phyloP scores from a whole-genome alignment of 2,888 invertebrate genomes.

The Drosophila flavopinicola region DNA sequence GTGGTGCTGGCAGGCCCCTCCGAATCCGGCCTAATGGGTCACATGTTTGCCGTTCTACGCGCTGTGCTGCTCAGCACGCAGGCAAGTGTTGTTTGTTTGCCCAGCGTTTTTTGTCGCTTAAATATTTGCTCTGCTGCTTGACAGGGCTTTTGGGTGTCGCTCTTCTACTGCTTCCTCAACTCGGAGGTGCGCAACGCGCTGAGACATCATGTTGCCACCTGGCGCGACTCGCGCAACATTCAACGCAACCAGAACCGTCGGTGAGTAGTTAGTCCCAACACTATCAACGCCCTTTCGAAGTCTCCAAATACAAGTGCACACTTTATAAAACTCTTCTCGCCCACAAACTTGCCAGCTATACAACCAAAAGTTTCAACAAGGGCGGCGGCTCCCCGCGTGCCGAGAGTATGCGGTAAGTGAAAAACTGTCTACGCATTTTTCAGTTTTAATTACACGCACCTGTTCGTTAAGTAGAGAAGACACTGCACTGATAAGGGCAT shows the following conservation, averaged over 20 bases:
- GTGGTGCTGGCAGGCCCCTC: conserved; percentile 93
- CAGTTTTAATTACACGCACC: conserved; percentile 52
- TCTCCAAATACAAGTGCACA: conserved; percentile 11
- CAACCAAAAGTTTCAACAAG: conserved; percentile 86
- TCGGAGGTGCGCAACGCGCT: conserved; percentile 95
- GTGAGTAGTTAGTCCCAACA: conserved; percentile 61
- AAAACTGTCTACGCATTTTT: conserved; percentile 32
- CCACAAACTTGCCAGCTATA: conserved; percentile 73
- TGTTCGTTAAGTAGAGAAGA: conserved; percentile 8
- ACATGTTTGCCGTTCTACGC: conserved; percentile 91
- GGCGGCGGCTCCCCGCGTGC: conserved; percentile 93
- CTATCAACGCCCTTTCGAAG: conserved; percentile 6
- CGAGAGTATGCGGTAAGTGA: conserved; percentile 91
- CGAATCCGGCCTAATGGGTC: conserved; percentile 88
- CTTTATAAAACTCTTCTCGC: conserved; percentile 11
- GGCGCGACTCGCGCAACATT: conserved; percentile 84
- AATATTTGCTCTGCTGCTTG: conserved; percentile 36
- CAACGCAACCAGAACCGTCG: conserved; percentile 83
- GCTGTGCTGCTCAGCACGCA: conserved; percentile 95
- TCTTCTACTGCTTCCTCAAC: conserved; percentile 97
- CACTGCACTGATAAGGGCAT: conserved; percentile 6
- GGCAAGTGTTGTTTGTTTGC: conserved; percentile 85
- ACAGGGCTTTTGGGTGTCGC: conserved; percentile 94
- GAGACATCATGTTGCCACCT: conserved; percentile 87
- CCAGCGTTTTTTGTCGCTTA: neutral